These are phyloP conservation scores for Xestoiulus laeticollis DNA, from an alignment of 2,888 invertebrate species.

Conservation along the genomic window DNA sequence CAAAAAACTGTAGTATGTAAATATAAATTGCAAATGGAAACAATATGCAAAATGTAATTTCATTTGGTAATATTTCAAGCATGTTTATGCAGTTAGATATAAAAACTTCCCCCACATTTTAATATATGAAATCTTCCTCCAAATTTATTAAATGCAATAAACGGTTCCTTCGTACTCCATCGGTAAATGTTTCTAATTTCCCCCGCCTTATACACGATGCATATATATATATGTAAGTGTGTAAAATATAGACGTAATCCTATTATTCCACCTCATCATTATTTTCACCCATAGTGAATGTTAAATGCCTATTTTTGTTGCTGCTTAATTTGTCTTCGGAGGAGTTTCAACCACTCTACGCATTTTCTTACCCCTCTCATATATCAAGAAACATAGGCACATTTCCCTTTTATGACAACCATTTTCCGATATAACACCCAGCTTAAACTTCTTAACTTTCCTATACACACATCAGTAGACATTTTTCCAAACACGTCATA, in stretches of 20 bases:
- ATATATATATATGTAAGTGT: too few relatives aligned
- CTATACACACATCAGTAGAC: not conserved
- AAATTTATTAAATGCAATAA: not conserved
- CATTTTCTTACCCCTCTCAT: not conserved
- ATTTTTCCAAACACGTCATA: not conserved
- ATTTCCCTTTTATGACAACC: not conserved
- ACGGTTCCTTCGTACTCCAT: not conserved
- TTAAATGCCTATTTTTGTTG: constrained; percentile 31
- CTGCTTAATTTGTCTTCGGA: constrained; percentile 23
- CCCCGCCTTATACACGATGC: not conserved
- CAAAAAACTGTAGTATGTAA: too few relatives aligned
- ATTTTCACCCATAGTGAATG: not conserved
- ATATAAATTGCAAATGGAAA: too few relatives aligned
- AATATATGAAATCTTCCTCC: not conserved
- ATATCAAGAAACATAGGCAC: not conserved
- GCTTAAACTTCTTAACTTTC: constrained; percentile 18
- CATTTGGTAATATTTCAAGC: too few relatives aligned
- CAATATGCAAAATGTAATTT: too few relatives aligned
- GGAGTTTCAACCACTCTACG: not conserved
- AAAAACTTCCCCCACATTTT: too few relatives aligned
- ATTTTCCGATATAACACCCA: constrained; percentile 16
- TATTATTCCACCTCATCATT: constrained; percentile 22
- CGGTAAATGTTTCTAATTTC: not conserved
- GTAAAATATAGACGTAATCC: not conserved
- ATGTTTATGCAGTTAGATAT: too few relatives aligned